phyloP scores from a whole-genome alignment of 2,113 vertebrate genomes.

The Sporophila hypoxantha region DNA sequence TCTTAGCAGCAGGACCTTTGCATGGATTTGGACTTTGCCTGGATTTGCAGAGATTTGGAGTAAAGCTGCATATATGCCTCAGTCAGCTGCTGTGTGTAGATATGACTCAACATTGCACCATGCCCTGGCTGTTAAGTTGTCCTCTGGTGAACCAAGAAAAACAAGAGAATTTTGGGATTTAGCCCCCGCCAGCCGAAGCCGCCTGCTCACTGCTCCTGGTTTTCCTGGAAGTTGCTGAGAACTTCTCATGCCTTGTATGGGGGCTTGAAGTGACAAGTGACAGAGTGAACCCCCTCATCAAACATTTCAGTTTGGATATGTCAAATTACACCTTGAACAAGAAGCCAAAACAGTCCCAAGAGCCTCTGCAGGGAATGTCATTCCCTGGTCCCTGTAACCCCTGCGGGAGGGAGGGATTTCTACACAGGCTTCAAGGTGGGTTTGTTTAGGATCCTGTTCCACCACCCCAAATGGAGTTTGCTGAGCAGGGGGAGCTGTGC shows the following conservation, averaged over 20 bases:
- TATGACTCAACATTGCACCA: conserved; percentile 39
- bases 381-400: neutral
- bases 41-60: conserved; percentile 21
- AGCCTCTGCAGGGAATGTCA: neutral
- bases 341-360: neutral
- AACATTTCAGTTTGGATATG: neutral
- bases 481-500: neutral
- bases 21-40: neutral
- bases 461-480: neutral
- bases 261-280: neutral
- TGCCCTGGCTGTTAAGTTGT: conserved; percentile 22
- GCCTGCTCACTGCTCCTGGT: neutral
- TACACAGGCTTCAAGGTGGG: neutral
- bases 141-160: conserved; percentile 42
- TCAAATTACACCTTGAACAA: neutral
- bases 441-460: neutral
- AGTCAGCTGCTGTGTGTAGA: neutral
- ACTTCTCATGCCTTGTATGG: neutral
- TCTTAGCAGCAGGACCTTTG: conserved; percentile 5
- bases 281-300: neutral
- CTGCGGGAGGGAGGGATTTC: neutral
- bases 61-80: neutral
- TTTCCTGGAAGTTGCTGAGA: neutral
- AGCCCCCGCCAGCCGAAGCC: neutral
- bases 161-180: conserved; percentile 19